A percentile compares a stretch with the other conserved stretches of the same genome.
Conservation (phyloP, 2,113 vertebrate genomes). For the Planiliza haematocheilus region DNA sequence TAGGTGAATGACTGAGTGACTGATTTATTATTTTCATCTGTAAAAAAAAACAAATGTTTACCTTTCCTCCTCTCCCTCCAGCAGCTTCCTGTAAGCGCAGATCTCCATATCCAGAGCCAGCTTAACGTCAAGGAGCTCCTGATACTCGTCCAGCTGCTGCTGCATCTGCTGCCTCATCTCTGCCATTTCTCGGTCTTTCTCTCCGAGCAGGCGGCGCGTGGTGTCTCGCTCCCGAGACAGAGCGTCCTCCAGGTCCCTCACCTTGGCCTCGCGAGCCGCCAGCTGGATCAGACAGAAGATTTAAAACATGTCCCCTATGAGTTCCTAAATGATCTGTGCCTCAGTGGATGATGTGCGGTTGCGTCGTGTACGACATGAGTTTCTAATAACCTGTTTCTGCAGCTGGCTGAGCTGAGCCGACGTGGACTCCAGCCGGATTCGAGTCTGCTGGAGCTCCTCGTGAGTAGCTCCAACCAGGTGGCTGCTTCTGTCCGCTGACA, state of each 20-base stretch:
- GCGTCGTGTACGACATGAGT: not conserved
- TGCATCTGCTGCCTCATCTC: conserved; percentile 96
- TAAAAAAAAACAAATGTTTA: too few relatives aligned
- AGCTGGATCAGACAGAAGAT: conserved; percentile 77
- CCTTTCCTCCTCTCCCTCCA: conserved; percentile 98
- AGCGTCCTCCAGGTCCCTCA: conserved; percentile 92
- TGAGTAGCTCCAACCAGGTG: conserved; percentile 92
- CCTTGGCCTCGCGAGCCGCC: conserved; percentile 90
- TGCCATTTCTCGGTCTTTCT: conserved; percentile 95
- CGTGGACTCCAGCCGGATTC: conserved; percentile 90
- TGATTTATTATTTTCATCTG: too few relatives aligned
- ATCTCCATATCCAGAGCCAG: conserved; percentile 99
- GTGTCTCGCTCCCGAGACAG: conserved; percentile 90
- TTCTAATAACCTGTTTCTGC: conserved; percentile 92
- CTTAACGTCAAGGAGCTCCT: conserved; percentile 97
- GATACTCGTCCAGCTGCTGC: conserved; percentile 96
- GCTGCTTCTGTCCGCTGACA: conserved; percentile 93
- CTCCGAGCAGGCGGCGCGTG: conserved; percentile 88
- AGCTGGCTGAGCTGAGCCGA: conserved; percentile 93
- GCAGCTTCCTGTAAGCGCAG: conserved; percentile 94
- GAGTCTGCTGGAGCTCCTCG: conserved; percentile 93
- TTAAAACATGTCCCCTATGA: too few relatives aligned
- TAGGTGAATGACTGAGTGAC: too few relatives aligned
- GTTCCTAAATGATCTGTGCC: too few relatives aligned
- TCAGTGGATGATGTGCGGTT: too few relatives aligned